Base-by-base conservation (phyloP, 1,140 invertebrate species). In the Ladona fulva region DNA sequence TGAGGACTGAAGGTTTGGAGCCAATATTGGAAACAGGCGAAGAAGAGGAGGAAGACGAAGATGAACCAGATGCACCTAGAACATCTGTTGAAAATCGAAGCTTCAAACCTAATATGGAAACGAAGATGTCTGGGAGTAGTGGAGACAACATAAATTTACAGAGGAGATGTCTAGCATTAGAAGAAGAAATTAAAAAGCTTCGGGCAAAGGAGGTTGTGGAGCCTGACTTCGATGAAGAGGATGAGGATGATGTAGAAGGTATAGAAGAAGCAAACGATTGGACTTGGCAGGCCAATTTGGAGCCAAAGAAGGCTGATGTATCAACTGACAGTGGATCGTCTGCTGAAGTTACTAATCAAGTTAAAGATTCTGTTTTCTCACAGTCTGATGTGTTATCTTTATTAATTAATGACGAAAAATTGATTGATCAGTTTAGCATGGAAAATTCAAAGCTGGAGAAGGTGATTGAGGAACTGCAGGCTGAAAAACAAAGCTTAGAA, bases 401-500 rank as follows among this genome's bases (percentile, higher is more conserved):
- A 37, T 37, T 37, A 8, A 37, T 37, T 1, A 1, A 37, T 37
- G 8, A 37, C 8, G 29, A 37, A 8, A 37, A 37, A 37, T 6
- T 66, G 52, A 66, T 1, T 19, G 52, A 66, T 3, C 52, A 66
- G 52, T 12, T 19, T 66, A 3, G 5, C 14, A 6, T 19, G 52
- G 52, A 66, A 12, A 66, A 66, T 19, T 66, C 52, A 66, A 66
- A 66, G 12, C n/a, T 66, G 3, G 52, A 82, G 77, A 82, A 83
- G 11, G 77, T 83, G 76, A 80, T 83, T 80, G 80, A 85, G 25
- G 81, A 82, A 78, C 78, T 83, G 10, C 52, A 81, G 59, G 81
- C 81, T 80, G 80, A 82, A 81, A 83, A 83, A 82, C 76, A 82
- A 79, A 80, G 83, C 80, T 73, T 83, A 79, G 80, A 83, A 80